Base-by-base conservation (phyloP, 2,888 invertebrate species). In the Eupithecia centaureata region DNA sequence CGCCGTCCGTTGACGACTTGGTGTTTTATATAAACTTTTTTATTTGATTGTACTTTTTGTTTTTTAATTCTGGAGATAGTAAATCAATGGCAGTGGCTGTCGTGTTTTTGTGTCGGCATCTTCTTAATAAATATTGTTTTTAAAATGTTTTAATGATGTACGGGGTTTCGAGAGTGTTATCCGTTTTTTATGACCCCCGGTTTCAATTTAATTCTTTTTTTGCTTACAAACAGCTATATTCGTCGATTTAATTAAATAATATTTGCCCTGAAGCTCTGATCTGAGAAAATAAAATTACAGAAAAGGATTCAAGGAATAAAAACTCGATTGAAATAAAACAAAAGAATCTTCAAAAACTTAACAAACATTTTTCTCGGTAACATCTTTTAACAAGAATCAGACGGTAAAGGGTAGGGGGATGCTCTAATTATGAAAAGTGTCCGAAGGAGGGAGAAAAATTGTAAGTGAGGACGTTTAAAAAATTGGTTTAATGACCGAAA, bases 391-490 rank as follows among this genome's bases (percentile, higher is more conserved):
- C 84, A 85, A 87, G 86, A 78, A 77, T 76, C 75, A 78, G 74
- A 72, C 73, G 69, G 74, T 67, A 73, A 77, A 71, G 78, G 77
- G 78, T 74, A 74, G 69, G 77, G 80, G 79, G 77, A 78, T 79
- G 83, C 83, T 84, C 90, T 92, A 91, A 93, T 92, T 92, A 91
- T 90, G 92, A 91, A 92, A 91, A 93, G 92, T 92, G 92, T 92
- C 89, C 86, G 22, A 77, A 82, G 78, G 73, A 78, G 88, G 61
- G 84, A 79, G 85, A 89, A 88, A 90, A 90, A 88, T 87, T 84
- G 86, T 84, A 80, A 82, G 83, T 78, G 85, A 80, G 81, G 83
- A 84, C 89, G 86, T 87, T 90, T 86, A 88, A 90, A 92, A 92
- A 90, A 88, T 82, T 82, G 85, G 85, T 89, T 83, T 91, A 91